Evolutionary conservation across 1,140 invertebrate genomes (phyloP).

Genomic region (Harlomillsia oculata): DNA sequence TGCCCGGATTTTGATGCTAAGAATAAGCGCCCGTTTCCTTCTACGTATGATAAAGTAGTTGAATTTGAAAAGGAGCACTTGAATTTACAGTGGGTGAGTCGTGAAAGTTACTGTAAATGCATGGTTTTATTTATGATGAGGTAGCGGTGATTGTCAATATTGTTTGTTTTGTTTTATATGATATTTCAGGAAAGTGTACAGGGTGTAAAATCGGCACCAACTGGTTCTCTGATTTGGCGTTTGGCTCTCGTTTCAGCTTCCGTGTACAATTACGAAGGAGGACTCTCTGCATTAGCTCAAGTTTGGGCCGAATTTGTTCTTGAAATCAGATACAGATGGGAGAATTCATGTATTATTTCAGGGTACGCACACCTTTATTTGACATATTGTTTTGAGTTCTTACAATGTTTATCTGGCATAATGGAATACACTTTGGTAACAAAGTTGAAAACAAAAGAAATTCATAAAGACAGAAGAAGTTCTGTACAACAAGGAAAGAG

Average conservation of each 20-base stretch:
- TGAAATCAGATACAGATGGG: slow-evolving; percentile 82
- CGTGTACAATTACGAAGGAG: slow-evolving; percentile 67
- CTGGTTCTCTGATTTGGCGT: slow-evolving; percentile 71
- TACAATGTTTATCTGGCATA: too few relatives aligned
- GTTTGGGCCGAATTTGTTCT: slow-evolving; percentile 85
- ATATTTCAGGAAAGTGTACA: slow-evolving; percentile 23
- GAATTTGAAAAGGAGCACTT: slow-evolving; percentile 19
- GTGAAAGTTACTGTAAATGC: too few relatives aligned
- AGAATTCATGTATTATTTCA: slow-evolving; percentile 63
- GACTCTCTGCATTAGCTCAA: slow-evolving; percentile 67
- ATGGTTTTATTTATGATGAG: too few relatives aligned
- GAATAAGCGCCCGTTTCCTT: slow-evolving; percentile 35
- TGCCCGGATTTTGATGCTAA: slow-evolving; percentile 75
- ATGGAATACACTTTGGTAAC: too few relatives aligned
- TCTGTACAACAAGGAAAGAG: too few relatives aligned
- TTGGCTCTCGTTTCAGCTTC: slow-evolving; percentile 70
- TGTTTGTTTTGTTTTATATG: too few relatives aligned
- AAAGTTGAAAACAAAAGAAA: too few relatives aligned
- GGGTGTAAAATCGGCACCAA: slow-evolving; percentile 58
- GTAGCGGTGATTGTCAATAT: too few relatives aligned
- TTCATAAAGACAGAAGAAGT: too few relatives aligned
- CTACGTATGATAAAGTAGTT: slow-evolving; percentile 29
- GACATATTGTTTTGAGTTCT: too few relatives aligned
- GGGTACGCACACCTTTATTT: slow-evolving; percentile 54
- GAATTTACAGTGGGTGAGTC: too few relatives aligned